Evolutionary conservation across 2,113 vertebrate species (phyloP).

Genomic region (Salvator merianae): DNA sequence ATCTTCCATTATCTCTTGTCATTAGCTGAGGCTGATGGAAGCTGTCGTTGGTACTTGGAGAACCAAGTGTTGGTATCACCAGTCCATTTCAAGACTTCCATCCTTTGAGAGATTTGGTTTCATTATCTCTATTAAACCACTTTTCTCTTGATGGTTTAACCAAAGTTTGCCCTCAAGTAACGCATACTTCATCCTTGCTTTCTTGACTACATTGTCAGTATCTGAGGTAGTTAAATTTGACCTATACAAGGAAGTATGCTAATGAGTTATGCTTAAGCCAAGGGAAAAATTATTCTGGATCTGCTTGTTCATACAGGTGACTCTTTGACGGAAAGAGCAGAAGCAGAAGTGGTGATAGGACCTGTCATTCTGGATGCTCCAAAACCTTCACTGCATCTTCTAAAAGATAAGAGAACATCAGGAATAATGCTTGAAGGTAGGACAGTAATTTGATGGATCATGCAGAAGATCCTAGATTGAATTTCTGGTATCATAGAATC

Average conservation of each 20-base stretch:
- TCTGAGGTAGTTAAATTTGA: neutral
- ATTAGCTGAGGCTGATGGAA: no score
- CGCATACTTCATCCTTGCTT: neutral
- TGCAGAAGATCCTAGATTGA: neutral
- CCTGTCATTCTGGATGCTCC: conserved; percentile 28
- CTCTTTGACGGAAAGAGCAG: conserved; percentile 7
- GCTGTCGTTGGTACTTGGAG: no score
- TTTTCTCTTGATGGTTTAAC: neutral
- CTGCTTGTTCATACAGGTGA: conserved; percentile 13
- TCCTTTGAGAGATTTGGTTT: no score
- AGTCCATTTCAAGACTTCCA: no score
- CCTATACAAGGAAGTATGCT: neutral
- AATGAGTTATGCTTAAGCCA: no score
- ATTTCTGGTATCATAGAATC: neutral
- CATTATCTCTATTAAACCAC: no score
- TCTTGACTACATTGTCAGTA: no score
- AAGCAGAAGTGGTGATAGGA: conserved; percentile 44
- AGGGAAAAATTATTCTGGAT: neutral
- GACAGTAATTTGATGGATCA: neutral
- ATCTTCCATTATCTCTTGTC: no score
- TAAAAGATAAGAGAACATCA: neutral
- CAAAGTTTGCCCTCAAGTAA: neutral
- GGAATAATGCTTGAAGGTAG: fast-evolving
- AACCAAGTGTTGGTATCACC: no score
- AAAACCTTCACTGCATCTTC: fast-evolving